A percentile compares a stretch with the other conserved stretches of the same genome.
Conservation (phyloP, 2,113 vertebrate genomes). For the Romanogobio albipinnatus region DNA sequence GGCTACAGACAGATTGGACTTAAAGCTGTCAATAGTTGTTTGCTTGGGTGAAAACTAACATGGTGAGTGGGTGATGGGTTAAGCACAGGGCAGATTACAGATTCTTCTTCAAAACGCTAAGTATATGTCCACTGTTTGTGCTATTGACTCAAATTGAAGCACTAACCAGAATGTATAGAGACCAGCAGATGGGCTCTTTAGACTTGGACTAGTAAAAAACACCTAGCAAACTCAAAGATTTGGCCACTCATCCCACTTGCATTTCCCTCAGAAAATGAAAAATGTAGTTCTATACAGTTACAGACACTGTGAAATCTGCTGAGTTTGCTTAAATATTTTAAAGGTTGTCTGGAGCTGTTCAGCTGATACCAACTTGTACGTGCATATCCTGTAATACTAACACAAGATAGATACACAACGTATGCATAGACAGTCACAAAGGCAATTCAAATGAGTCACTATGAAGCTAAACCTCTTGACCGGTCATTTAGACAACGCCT, state of each 20-base stretch:
- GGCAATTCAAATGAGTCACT: not conserved
- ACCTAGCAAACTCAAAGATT: not conserved
- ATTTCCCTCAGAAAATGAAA: not conserved
- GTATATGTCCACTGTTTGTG: not conserved
- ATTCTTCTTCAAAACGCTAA: not conserved
- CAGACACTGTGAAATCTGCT: not conserved
- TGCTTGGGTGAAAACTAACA: slow-evolving; percentile 26
- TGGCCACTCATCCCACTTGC: not conserved
- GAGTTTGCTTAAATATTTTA: not conserved
- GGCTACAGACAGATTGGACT: slow-evolving; percentile 43
- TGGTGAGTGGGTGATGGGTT: not conserved
- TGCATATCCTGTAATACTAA: not conserved
- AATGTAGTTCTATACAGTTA: not conserved
- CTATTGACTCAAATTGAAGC: not conserved
- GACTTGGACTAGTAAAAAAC: not conserved
- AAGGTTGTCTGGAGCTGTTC: not conserved
- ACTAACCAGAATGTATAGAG: not conserved
- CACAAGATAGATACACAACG: not conserved
- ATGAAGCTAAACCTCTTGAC: not conserved
- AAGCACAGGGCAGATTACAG: not conserved
- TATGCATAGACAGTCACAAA: not conserved
- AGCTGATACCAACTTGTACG: not conserved
- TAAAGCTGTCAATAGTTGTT: slow-evolving; percentile 17
- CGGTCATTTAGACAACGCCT: not conserved
- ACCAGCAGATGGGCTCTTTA: not conserved